Base-by-base conservation (phyloP, 2,113 vertebrate genomes). In the Aspidoscelis tigris region DNA sequence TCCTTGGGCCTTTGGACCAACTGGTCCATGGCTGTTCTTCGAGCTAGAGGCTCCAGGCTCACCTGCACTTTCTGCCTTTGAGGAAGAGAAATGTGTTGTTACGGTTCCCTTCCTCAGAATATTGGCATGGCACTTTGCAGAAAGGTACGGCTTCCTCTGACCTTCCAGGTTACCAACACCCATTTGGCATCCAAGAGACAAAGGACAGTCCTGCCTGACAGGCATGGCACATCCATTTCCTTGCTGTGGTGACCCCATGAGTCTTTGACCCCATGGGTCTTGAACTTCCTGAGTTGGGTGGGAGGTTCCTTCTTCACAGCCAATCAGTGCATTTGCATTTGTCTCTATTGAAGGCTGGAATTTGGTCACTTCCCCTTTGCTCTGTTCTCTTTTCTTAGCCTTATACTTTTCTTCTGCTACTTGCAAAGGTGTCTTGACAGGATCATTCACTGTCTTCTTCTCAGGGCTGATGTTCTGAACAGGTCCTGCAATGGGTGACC, bases 211-310 rank as follows among this genome's bases (percentile, higher is more conserved):
- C 84, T 92, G 78, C 88, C 90, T 83, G 16, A 93, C 92, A 61
- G 92, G 1, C 20, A 84, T 76, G 33, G 47, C 65, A 53, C 81
- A 81, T 2, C 33, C 70, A 0, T 89, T 94, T 88, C 94, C 86
- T 70, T 95, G 94, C 14, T 71, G 96, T 89, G 93, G 95, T 61
- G 91, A 83, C 20, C 94, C 93, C 21, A 39, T 61, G 21, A 80
- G 81, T 89, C 92, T 61, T 14, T 65, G 91, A 83, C 20, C 94
- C 93, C 24, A 41, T 65, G 24, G 81, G 80, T 89, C 94, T 93
- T 95, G 87, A 94, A 88, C 69, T 86, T 93, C 86, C 68, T 92
- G 55, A 0, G 69, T 82, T 43, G 82, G 75, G 12, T 66, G 83
- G 14, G 50, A 69, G 3, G 24, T 80, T 61, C 90, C 65, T 0